Conservation (phyloP, 1,140 invertebrate genomes). For the Ditylenchus dipsaci region DNA sequence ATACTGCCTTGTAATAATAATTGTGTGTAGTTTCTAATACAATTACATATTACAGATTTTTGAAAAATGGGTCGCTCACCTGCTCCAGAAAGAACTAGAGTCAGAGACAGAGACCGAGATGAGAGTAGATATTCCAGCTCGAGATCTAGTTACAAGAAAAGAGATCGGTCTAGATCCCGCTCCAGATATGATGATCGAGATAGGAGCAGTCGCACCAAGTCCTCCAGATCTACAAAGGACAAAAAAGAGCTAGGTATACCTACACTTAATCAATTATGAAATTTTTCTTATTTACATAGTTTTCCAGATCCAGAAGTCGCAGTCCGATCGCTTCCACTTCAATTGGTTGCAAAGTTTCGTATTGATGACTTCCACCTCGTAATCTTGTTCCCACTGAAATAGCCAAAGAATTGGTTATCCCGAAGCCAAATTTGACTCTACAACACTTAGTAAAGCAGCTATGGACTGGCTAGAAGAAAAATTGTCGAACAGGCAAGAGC, state of each 20-base stretch:
- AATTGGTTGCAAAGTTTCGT: not conserved
- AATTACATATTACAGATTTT: too few species aligned
- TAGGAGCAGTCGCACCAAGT: conserved; percentile 11
- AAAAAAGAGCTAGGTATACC: conserved; percentile 5
- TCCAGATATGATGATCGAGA: conserved; percentile 6
- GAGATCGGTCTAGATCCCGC: conserved; percentile 6
- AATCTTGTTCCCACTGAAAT: conserved; percentile 13
- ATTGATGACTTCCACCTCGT: not conserved
- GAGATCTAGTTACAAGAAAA: not conserved
- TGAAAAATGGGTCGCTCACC: not conserved
- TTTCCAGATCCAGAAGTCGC: not conserved
- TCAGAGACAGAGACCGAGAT: not conserved
- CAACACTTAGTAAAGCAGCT: conserved; percentile 27
- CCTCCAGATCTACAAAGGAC: not conserved
- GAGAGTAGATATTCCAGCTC: not conserved
- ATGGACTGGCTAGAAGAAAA: conserved; percentile 42
- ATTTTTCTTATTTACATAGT: not conserved
- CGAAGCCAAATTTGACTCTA: conserved; percentile 13
- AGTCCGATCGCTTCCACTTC: not conserved
- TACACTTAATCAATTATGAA: not conserved
- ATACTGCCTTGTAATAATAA: too few species aligned
- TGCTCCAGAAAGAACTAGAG: not conserved
- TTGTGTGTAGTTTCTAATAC: too few species aligned
- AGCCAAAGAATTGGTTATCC: conserved; percentile 4
- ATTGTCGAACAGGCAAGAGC: conserved; percentile 41